Base-by-base conservation (phyloP, 2,113 vertebrate species). In the Nannobrachium achirus region DNA sequence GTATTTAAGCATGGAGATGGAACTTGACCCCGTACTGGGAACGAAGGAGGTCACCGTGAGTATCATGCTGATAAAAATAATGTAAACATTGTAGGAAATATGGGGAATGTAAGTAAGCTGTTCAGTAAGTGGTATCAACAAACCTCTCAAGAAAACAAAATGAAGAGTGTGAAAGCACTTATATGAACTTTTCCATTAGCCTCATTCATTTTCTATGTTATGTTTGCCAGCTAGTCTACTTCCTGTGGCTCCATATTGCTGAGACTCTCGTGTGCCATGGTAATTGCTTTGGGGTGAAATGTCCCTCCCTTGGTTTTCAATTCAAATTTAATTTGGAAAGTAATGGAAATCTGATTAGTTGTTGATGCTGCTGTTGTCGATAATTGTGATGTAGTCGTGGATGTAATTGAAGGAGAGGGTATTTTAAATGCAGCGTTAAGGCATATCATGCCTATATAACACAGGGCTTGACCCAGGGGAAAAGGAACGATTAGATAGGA, bases 361-460 rank as follows among this genome's bases (percentile, higher is more conserved):
- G 63, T 64, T 81, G 67, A 83, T 81, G 73, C 55, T 59, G 49
- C 66, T 60, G 38, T 4, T 14, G 20, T 42, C 53, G 78, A 69
- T 76, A 71, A 70, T 84, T 53, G 67, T 66, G 66, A 79, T 80
- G 80, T 80, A 56, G 58, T 69, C 75, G 69, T 65, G 80, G 45
- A 41, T 78, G 65, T 74, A 79, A 82, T 65, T 83, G 65, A 81
- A 86, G 60, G 81, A 82, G 53, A 51, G 73, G 69, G 49, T 48
- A 81, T 79, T 85, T 57, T 67, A 5, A 66, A 76, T 62, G 68
- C 69, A 75, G 13, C 19, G 25, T 18, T 59, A 70, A 45, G 39
- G 45, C 33, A 44, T 67, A 78, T 85, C 73, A 70, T 72, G 74
- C 61, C 15, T 65, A 69, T 65, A 69, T 66, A 64, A 20, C 65